Base-by-base conservation (phyloP, 2,888 invertebrate genomes). In the Acrocera orbiculus region DNA sequence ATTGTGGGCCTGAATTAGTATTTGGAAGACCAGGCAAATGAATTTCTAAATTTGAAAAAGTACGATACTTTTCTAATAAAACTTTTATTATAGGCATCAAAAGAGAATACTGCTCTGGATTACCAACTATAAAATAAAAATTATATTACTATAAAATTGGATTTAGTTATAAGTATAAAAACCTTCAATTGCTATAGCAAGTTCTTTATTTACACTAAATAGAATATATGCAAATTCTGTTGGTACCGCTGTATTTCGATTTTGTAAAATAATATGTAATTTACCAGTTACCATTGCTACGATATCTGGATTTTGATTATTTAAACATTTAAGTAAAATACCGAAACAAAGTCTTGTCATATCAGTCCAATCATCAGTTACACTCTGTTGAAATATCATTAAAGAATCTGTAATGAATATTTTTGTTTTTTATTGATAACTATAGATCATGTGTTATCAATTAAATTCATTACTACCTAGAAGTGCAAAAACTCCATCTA, bases 61-160 rank as follows among this genome's bases (percentile, higher is more conserved):
- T 35, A 13, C 55, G 51, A 26, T 59, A 55, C 48, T 69, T 70
- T 39, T 70, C 69, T 27, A 73, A 51, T 24, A 73, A 48, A 0
- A 70, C 68, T 48, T 70, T 69, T 59, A 73, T 59, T 10, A 72
- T 67, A 2, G 72, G 71, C 51, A 71, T 66, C 16, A 72, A 49
- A 46, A 69, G 71, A 4, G 68, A 66, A 49, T 70, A 70, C 44
- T 68, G 69, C 42, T 71, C 70, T 7, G 63, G 56, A 41, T 64
- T 61, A 9, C 60, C 58, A 45, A 56, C 64, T 66, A 37, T 4
- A 45, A 44, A 10, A 40, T 26, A 16, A 32, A 35, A 22, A 16
- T 13, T 22, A 16, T n/a, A n/a, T n/a, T 16, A 8, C 9, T 20
- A 8, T 26, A 15, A 26, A 16, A 14, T 5, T 13, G 10, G 13